These are phyloP conservation scores for Eilema sororculum DNA, from an alignment of 2,888 invertebrate genomes.

Conservation along the genomic window DNA sequence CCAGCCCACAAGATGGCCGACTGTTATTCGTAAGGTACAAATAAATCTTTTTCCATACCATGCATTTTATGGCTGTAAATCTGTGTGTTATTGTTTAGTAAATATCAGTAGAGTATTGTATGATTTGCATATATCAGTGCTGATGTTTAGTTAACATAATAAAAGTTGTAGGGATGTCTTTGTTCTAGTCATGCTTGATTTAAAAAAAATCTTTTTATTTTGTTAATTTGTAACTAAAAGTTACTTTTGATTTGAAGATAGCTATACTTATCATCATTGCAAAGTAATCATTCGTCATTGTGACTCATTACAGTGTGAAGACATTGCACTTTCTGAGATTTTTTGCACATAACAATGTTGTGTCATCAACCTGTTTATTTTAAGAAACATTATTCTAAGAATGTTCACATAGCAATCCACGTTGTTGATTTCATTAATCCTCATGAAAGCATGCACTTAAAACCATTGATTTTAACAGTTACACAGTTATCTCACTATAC, in stretches of 20 bases:
- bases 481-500: constrained; percentile 27
- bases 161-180: constrained; percentile 63
- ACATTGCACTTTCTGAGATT: constrained; percentile 44
- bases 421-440: constrained; percentile 15
- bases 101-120: constrained; percentile 44
- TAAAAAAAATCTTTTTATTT: constrained; percentile 58
- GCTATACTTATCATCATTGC: constrained; percentile 13
- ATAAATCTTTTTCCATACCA: constrained; percentile 69
- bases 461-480: constrained; percentile 25
- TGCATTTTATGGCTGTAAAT: constrained; percentile 53
- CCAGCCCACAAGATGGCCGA: constrained; percentile 87
- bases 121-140: constrained; percentile 46
- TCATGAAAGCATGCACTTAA: constrained; percentile 19
- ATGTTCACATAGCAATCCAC: constrained; percentile 21
- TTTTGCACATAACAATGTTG: constrained; percentile 40
- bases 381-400: constrained; percentile 33
- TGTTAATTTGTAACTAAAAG: constrained; percentile 45
- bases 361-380: constrained; percentile 48
- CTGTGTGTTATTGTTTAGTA: constrained; percentile 48
- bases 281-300: constrained; percentile 14
- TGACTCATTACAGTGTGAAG: constrained; percentile 21
- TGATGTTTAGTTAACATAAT: constrained; percentile 32
- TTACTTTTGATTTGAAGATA: constrained; percentile 24
- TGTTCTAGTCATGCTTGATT: constrained; percentile 68
- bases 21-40: constrained; percentile 85